phyloP scores from a whole-genome alignment of 2,113 vertebrate species.

The Gymnogyps californianus region DNA sequence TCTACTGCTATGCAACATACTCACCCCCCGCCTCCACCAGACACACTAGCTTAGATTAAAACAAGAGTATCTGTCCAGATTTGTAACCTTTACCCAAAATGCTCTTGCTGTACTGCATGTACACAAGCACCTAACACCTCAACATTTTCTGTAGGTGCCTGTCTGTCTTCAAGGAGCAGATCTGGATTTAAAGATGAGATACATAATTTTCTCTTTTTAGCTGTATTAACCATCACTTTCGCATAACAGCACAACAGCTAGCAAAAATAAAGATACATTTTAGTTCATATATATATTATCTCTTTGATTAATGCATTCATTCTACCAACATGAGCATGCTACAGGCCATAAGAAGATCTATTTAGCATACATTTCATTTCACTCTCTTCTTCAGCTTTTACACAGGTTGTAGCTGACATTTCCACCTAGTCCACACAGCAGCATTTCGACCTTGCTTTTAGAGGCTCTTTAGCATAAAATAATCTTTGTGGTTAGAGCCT shows the following conservation, averaged over 20 bases:
- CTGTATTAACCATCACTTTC: neutral
- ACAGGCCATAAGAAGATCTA: neutral
- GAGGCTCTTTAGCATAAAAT: constrained; percentile 8
- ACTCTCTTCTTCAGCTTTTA: neutral
- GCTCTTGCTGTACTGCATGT: neutral
- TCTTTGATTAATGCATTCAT: neutral
- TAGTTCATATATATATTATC: neutral
- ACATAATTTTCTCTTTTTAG: neutral
- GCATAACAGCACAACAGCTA: neutral
- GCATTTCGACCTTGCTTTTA: constrained; percentile 14
- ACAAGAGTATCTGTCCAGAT: neutral
- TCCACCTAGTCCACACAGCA: neutral
- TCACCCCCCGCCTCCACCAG: neutral
- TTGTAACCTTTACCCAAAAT: neutral
- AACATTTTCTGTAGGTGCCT: neutral
- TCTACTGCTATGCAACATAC: neutral
- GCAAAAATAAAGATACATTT: neutral
- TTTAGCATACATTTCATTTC: neutral
- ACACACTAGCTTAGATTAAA: neutral
- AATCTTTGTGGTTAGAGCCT: neutral
- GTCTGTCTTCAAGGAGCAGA: neutral
- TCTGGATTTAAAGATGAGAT: neutral
- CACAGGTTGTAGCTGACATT: neutral
- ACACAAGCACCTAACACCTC: neutral
- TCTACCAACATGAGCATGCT: neutral